Evolutionary conservation across 2,888 invertebrate genomes (phyloP).

Genomic region (Rhyacophila evoluta): DNA sequence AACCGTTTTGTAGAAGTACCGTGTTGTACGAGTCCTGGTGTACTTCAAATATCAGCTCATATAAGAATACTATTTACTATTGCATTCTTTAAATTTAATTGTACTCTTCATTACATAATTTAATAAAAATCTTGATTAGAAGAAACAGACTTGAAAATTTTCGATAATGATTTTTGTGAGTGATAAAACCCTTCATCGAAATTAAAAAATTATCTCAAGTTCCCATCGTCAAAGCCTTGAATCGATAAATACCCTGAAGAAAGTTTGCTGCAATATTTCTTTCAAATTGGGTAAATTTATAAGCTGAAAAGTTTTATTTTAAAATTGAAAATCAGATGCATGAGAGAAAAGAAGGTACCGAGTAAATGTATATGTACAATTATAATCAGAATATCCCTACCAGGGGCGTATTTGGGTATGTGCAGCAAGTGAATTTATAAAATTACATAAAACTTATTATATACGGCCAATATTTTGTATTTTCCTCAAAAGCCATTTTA

Average conservation of each 20-base stretch:
- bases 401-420: neutral
- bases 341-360: neutral
- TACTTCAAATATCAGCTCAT: too few species aligned
- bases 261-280: neutral
- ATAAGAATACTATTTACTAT: too few species aligned
- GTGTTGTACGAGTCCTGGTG: too few species aligned
- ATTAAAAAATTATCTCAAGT: neutral
- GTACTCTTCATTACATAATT: too few species aligned
- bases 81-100: too few species aligned
- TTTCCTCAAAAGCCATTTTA: too few species aligned
- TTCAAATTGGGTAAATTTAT: neutral
- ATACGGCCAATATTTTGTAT: too few species aligned
- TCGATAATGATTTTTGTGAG: neutral
- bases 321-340: conserved; percentile 7
- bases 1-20: too few species aligned
- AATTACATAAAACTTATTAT: too few species aligned
- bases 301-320: conserved; percentile 11
- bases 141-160: neutral
- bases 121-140: too few species aligned
- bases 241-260: neutral
- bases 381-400: neutral
- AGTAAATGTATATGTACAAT: neutral
- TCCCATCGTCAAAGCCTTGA: neutral
- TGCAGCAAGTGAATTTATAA: neutral
- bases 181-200: neutral